A percentile compares a stretch with the other conserved stretches of the same genome.
phyloP scores from a whole-genome alignment of 2,113 vertebrate genomes.

The Paratilapia polleni region DNA sequence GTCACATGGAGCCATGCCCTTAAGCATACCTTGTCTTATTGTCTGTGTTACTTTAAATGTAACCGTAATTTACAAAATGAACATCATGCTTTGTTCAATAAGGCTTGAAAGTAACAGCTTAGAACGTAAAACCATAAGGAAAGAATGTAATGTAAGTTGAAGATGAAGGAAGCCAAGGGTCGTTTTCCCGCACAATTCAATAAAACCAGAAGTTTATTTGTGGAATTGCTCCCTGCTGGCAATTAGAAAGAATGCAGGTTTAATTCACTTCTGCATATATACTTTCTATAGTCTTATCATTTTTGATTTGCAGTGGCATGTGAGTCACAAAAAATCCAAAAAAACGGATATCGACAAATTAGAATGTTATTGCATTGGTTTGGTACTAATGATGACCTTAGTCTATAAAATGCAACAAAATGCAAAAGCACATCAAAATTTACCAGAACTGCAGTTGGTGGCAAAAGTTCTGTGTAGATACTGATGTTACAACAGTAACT shows the following conservation, averaged over 20 bases:
- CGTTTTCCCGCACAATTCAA: fast-evolving
- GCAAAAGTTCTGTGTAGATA: fast-evolving
- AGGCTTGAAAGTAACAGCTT: background rate
- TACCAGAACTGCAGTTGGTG: no score
- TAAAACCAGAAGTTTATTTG: background rate
- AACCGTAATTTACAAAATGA: background rate
- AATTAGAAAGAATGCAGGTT: no score
- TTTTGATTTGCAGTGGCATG: no score
- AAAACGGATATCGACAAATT: no score
- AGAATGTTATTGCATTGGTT: no score
- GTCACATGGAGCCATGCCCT: background rate
- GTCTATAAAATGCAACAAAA: no score
- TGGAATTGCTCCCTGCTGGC: background rate
- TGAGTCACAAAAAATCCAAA: no score
- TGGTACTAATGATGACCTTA: no score
- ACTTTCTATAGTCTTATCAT: no score
- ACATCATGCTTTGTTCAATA: no score
- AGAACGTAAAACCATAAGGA: background rate
- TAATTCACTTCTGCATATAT: no score
- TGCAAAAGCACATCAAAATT: no score
- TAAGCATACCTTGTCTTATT: background rate
- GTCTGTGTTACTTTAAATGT: background rate
- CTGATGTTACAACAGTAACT: background rate
- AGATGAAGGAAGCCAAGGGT: background rate
- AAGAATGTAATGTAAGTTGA: background rate